phyloP scores from a whole-genome alignment of 1,140 invertebrate genomes.

The Proctacanthus coquilletti region DNA sequence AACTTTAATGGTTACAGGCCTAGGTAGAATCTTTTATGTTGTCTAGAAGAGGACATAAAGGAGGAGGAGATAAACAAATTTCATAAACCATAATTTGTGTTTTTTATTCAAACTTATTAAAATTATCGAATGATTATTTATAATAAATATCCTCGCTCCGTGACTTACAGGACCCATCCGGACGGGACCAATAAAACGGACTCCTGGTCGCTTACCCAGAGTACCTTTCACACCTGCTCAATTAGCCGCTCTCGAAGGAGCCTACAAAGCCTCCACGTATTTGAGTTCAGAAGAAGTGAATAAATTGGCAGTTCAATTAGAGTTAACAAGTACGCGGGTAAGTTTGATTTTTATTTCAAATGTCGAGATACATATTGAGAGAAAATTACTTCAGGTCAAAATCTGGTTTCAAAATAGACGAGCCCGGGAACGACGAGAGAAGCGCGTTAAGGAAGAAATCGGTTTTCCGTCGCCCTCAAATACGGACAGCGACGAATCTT shows the following conservation, averaged over 20 bases:
- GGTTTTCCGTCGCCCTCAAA: too few species aligned
- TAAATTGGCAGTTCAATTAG: constrained; percentile 27
- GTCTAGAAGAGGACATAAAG: neutral
- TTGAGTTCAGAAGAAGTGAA: constrained; percentile 36
- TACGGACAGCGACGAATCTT: too few species aligned
- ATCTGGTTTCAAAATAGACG: constrained; percentile 72
- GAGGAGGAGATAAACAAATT: neutral
- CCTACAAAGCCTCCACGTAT: constrained; percentile 35
- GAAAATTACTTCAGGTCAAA: constrained; percentile 40
- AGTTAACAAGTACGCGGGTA: constrained; percentile 33
- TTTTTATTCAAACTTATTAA: neutral
- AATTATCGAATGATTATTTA: constrained; percentile 1
- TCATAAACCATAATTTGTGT: neutral
- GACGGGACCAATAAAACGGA: constrained; percentile 29
- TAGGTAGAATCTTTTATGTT: neutral
- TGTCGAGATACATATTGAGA: neutral
- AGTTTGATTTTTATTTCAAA: constrained; percentile 2
- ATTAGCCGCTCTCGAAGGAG: constrained; percentile 30
- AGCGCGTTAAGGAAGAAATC: constrained; percentile 26
- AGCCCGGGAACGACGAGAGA: constrained; percentile 51
- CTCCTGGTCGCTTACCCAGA: constrained; percentile 35
- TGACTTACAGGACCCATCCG: constrained; percentile 15
- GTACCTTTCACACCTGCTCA: constrained; percentile 34
- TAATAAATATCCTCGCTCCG: neutral
- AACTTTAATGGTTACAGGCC: too few species aligned